Evolutionary conservation across 2,113 vertebrate genomes (phyloP).

Genomic region (Festucalex cinctus): DNA sequence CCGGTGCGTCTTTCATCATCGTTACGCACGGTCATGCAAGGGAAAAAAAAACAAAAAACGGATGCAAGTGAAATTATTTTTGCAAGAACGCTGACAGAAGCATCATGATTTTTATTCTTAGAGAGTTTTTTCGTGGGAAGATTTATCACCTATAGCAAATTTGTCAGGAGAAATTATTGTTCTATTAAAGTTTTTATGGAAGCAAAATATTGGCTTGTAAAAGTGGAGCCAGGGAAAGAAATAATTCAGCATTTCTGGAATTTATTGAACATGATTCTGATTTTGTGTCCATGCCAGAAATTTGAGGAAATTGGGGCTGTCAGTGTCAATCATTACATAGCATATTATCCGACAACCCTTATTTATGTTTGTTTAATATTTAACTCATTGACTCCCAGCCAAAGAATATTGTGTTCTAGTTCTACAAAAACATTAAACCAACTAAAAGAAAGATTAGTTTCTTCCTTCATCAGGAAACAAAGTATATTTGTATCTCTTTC

Average conservation of each 20-base stretch:
- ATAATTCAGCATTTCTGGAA: neutral
- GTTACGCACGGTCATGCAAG: constrained; percentile 46
- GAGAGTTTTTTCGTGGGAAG: constrained; percentile 26
- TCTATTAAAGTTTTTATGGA: constrained; percentile 14
- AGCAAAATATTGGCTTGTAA: constrained; percentile 6
- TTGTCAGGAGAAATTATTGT: constrained; percentile 40
- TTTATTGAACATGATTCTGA: neutral
- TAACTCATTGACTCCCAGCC: no score
- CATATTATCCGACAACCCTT: neutral
- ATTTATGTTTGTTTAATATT: no score
- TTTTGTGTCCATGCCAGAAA: neutral
- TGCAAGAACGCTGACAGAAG: constrained; percentile 42
- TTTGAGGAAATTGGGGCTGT: neutral
- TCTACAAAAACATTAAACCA: no score
- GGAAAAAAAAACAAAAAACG: constrained; percentile 6
- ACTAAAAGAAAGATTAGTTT: no score
- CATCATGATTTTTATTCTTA: constrained; percentile 24
- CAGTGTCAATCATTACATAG: neutral
- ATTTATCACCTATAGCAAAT: constrained; percentile 35
- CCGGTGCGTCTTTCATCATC: constrained; percentile 50
- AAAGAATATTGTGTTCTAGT: no score
- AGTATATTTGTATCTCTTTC: no score
- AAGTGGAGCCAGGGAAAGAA: neutral
- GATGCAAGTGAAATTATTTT: constrained; percentile 42
- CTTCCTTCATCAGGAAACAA: no score